phyloP scores from a whole-genome alignment of 2,797 vertebrate genomes.

The Muraenolepis orangiensis region DNA sequence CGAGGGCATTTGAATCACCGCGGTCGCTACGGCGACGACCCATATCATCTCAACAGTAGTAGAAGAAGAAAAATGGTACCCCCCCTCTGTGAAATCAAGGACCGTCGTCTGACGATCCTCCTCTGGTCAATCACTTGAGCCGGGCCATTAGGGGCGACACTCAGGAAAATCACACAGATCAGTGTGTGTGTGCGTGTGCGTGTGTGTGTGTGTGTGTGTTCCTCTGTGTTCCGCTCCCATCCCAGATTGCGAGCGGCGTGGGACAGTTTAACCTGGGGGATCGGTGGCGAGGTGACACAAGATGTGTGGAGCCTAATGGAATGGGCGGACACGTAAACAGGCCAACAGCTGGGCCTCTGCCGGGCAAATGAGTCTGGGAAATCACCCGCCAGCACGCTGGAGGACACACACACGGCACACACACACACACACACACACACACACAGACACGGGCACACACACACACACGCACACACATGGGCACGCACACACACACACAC shows the following conservation, averaged over 20 bases:
- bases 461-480: not conserved
- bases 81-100: not conserved
- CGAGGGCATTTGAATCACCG: conserved; percentile 35
- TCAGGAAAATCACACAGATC: conserved; percentile 55
- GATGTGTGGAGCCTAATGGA: conserved; percentile 61
- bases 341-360: conserved; percentile 54
- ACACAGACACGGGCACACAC: conserved; percentile 17
- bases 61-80: conserved; percentile 1
- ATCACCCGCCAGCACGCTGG: conserved; percentile 38
- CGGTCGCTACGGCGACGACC: conserved; percentile 38
- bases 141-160: conserved; percentile 58
- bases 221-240: conserved; percentile 24
- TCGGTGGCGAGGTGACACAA: conserved; percentile 52
- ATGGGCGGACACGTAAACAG: conserved; percentile 60
- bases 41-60: conserved; percentile 33
- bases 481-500: conserved; percentile 19
- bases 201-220: conserved; percentile 22
- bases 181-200: conserved; percentile 18
- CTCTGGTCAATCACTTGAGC: conserved; percentile 71
- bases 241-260: conserved; percentile 30
- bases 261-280: conserved; percentile 60
- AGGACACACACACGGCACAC: conserved; percentile 13
- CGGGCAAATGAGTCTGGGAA: conserved; percentile 53
- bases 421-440: not conserved
- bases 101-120: conserved; percentile 46